phyloP scores from a whole-genome alignment of 2,113 vertebrate species.

The Phalacrocorax brasilianus region DNA sequence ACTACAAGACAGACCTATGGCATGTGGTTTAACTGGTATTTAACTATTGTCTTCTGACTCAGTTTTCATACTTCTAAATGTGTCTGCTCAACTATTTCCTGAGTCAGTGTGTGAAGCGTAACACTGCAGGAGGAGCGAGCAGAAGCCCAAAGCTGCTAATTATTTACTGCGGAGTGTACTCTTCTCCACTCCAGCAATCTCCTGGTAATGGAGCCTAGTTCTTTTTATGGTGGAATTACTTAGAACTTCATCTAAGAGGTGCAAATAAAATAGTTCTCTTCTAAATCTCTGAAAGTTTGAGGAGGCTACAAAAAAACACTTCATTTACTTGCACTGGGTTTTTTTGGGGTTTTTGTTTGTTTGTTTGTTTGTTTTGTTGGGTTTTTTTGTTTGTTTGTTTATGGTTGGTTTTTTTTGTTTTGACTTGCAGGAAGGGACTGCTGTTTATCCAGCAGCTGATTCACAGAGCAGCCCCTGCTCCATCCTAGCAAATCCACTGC shows the following conservation, averaged over 20 bases:
- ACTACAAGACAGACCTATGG: not conserved
- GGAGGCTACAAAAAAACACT: not conserved
- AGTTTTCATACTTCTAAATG: not conserved
- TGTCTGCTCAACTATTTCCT: conserved; percentile 21
- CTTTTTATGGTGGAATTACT: not conserved
- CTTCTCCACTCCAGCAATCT: not conserved
- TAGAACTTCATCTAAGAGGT: not conserved
- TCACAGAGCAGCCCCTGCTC: not conserved
- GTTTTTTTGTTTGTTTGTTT: too few species aligned
- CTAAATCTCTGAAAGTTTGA: not conserved
- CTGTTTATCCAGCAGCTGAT: not conserved
- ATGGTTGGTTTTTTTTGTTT: not conserved
- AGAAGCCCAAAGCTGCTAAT: not conserved
- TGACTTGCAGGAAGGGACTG: not conserved
- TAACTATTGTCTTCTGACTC: conserved; percentile 41
- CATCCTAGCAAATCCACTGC: not conserved
- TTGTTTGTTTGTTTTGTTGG: too few species aligned
- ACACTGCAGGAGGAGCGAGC: not conserved
- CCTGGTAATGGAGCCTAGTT: not conserved
- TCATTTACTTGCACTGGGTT: not conserved
- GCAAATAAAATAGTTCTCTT: not conserved
- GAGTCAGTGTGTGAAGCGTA: not conserved
- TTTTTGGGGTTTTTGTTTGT: too few species aligned
- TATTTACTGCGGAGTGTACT: not conserved
- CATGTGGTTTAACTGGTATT: conserved; percentile 59